These are phyloP conservation scores for Trichacis sp. DNA, from an alignment of 2,888 invertebrate genomes.

Conservation along the genomic window DNA sequence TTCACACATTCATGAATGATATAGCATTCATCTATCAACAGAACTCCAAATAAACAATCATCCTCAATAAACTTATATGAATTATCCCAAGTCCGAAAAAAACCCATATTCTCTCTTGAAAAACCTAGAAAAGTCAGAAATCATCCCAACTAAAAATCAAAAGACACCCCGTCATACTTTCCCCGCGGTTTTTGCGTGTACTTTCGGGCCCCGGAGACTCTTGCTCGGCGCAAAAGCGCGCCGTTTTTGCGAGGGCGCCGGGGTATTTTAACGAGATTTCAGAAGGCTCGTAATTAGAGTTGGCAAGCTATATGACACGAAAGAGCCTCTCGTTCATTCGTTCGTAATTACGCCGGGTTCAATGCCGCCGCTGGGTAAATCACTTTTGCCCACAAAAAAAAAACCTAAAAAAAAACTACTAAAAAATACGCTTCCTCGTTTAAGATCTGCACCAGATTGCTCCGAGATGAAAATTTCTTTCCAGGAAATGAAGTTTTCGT, in stretches of 20 bases:
- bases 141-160: too few species aligned
- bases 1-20: too few species aligned
- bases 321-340: slow-evolving; percentile 45
- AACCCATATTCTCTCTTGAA: neutral
- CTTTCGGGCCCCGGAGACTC: neutral
- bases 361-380: slow-evolving; percentile 30
- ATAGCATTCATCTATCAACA: too few species aligned
- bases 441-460: too few species aligned
- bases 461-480: too few species aligned
- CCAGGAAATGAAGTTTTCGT: too few species aligned
- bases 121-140: too few species aligned
- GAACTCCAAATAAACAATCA: too few species aligned
- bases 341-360: slow-evolving; percentile 54
- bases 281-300: slow-evolving; percentile 61
- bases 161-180: too few species aligned
- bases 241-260: slow-evolving; percentile 40
- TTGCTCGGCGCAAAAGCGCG: slow-evolving; percentile 15
- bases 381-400: slow-evolving; percentile 12
- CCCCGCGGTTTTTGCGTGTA: neutral
- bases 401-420: neutral
- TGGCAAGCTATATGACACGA: slow-evolving; percentile 46
- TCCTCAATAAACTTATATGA: too few species aligned
- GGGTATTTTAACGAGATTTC: slow-evolving; percentile 62
- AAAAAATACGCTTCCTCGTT: neutral
- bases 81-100: too few species aligned